Evolutionary conservation across 2,797 vertebrate species (phyloP).

Genomic region (Scleropages formosus): DNA sequence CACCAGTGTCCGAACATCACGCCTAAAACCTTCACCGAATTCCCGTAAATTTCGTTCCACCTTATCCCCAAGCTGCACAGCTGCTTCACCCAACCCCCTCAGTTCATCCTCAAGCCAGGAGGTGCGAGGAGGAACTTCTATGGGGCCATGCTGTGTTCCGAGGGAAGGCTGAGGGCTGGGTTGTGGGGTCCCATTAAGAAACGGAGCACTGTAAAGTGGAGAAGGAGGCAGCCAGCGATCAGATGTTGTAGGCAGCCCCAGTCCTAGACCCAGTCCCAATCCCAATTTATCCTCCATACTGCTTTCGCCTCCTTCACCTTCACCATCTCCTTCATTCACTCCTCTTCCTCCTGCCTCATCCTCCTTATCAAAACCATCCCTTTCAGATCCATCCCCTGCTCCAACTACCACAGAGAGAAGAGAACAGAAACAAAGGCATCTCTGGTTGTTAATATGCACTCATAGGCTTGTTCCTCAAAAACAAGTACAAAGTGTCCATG

Average conservation of each 20-base stretch:
- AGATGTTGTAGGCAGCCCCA: slow-evolving; percentile 72
- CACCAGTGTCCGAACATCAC: slow-evolving; percentile 73
- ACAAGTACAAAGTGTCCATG: slow-evolving; percentile 12
- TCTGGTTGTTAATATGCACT: slow-evolving; percentile 1
- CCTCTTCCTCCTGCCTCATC: slow-evolving; percentile 70
- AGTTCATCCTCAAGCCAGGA: slow-evolving; percentile 78
- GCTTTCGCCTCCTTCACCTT: slow-evolving; percentile 67
- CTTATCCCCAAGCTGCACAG: slow-evolving; percentile 71
- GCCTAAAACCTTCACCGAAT: slow-evolving; percentile 71
- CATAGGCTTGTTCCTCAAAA: not conserved
- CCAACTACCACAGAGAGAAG: slow-evolving; percentile 53
- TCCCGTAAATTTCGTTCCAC: slow-evolving; percentile 72
- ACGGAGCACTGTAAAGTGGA: slow-evolving; percentile 76
- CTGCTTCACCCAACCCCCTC: slow-evolving; percentile 71
- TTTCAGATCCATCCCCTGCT: slow-evolving; percentile 66
- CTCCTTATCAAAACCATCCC: slow-evolving; percentile 72
- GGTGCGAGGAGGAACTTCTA: slow-evolving; percentile 64
- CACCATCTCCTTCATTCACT: slow-evolving; percentile 65
- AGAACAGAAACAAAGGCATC: not conserved
- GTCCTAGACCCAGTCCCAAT: slow-evolving; percentile 69
- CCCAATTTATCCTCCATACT: slow-evolving; percentile 78
- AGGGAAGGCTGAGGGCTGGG: slow-evolving; percentile 75
- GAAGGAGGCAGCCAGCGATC: slow-evolving; percentile 79
- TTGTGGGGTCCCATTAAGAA: slow-evolving; percentile 75
- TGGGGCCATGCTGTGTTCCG: slow-evolving; percentile 69